Percentiles rank a stretch among this genome's conserved stretches.
phyloP scores from a whole-genome alignment of 2,797 vertebrate species.

The Muraenolepis orangiensis region DNA sequence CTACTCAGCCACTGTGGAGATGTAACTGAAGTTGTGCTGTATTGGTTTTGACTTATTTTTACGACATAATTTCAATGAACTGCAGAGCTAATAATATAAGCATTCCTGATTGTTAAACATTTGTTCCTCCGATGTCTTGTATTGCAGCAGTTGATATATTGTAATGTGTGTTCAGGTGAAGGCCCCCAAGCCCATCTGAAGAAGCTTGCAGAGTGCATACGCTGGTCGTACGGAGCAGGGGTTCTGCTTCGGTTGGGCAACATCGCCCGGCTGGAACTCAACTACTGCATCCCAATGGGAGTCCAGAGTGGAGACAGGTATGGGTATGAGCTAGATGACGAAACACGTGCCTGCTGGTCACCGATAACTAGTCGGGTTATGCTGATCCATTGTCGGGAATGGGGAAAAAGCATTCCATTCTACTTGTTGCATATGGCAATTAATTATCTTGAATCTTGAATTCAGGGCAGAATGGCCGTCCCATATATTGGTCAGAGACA shows the following conservation, averaged over 20 bases:
- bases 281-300: constrained; percentile 98
- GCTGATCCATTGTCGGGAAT: neutral
- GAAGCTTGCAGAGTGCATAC: constrained; percentile 87
- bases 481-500: neutral
- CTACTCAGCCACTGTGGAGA: neutral
- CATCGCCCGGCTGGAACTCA: constrained; percentile 93
- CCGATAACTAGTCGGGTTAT: neutral
- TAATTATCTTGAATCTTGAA: too few species aligned
- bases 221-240: constrained; percentile 93
- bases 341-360: neutral
- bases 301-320: constrained; percentile 94
- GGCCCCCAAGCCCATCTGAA: constrained; percentile 88
- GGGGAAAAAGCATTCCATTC: too few species aligned
- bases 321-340: neutral
- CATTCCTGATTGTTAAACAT: neutral
- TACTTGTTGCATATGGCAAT: too few species aligned
- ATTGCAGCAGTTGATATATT: neutral
- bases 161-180: constrained; percentile 75
- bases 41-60: neutral
- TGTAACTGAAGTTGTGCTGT: neutral
- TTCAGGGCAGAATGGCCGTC: neutral
- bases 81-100: neutral
- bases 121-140: neutral
- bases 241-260: constrained; percentile 92
- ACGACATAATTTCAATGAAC: neutral